Evolutionary conservation across 2,888 invertebrate genomes (phyloP).

Genomic region (Autographa gamma): DNA sequence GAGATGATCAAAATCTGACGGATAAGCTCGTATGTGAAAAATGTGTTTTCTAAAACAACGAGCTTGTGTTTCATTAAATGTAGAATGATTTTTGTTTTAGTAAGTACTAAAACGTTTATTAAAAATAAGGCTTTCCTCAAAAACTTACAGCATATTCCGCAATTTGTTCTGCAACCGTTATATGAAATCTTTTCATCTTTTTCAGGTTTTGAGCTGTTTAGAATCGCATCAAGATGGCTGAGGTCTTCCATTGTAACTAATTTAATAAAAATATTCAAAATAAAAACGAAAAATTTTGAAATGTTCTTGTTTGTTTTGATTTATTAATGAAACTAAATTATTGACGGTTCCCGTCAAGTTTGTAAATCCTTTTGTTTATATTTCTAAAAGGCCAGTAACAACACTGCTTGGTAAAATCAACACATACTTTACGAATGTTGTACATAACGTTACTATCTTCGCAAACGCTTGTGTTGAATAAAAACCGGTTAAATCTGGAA

Average conservation of each 20-base stretch:
- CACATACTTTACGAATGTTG: constrained; percentile 27
- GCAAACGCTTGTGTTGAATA: constrained; percentile 4
- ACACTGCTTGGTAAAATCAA: too few species aligned
- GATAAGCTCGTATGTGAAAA: too few species aligned
- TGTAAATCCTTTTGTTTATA: background rate
- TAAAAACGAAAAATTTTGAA: constrained; percentile 13
- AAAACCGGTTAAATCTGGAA: background rate
- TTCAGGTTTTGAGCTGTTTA: constrained; percentile 17
- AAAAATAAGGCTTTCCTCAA: background rate
- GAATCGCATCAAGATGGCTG: constrained; percentile 1
- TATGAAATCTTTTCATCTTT: constrained; percentile 26
- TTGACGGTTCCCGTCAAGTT: background rate
- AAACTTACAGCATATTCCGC: constrained; percentile 36
- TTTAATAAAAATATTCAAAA: too few species aligned
- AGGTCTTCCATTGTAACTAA: constrained; percentile 32
- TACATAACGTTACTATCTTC: constrained; percentile 21
- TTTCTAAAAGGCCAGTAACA: background rate
- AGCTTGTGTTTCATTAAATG: too few species aligned
- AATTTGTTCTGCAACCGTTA: constrained; percentile 21
- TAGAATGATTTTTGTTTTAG: too few species aligned
- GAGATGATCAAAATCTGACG: too few species aligned
- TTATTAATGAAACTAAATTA: background rate
- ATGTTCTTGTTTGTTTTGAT: background rate
- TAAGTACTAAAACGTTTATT: too few species aligned
- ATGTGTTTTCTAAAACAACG: too few species aligned